A percentile compares a stretch with the other conserved stretches of the same genome.
These are phyloP conservation scores for Cossypha niveicapilla DNA, from an alignment of 2,797 vertebrate species.

Conservation along the genomic window DNA sequence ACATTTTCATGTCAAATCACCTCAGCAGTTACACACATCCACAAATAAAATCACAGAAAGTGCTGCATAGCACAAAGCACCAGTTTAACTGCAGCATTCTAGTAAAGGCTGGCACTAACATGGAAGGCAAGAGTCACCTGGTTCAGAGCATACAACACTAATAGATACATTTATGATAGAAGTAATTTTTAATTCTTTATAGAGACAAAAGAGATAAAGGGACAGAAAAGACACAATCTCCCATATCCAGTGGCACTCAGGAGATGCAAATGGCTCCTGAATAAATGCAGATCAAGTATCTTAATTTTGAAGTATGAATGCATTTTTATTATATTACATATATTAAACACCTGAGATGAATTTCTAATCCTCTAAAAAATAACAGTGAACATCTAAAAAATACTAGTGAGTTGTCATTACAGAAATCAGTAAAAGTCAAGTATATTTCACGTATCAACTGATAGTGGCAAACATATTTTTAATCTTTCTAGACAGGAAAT, in stretches of 20 bases:
- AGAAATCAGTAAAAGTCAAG: background rate
- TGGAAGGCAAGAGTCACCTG: background rate
- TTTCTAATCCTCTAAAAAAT: background rate
- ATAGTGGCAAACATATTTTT: background rate
- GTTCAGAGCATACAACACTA: background rate
- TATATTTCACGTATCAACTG: background rate
- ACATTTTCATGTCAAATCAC: background rate
- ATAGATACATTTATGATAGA: background rate
- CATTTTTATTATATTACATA: background rate
- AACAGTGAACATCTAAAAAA: background rate
- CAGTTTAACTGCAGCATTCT: background rate
- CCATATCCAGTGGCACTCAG: background rate
- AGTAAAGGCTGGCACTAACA: background rate
- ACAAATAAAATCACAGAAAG: background rate
- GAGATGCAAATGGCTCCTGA: background rate
- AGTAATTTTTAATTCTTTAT: background rate
- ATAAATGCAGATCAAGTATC: background rate
- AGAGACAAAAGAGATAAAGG: background rate
- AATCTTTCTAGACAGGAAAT: background rate
- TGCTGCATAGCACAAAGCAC: background rate
- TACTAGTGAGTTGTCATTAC: background rate
- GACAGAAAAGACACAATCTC: background rate
- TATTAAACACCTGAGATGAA: background rate
- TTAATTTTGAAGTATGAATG: background rate
- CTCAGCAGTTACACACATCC: background rate